These are phyloP conservation scores for Drosophila watanabei DNA, from an alignment of 1,140 invertebrate species.

Conservation along the genomic window DNA sequence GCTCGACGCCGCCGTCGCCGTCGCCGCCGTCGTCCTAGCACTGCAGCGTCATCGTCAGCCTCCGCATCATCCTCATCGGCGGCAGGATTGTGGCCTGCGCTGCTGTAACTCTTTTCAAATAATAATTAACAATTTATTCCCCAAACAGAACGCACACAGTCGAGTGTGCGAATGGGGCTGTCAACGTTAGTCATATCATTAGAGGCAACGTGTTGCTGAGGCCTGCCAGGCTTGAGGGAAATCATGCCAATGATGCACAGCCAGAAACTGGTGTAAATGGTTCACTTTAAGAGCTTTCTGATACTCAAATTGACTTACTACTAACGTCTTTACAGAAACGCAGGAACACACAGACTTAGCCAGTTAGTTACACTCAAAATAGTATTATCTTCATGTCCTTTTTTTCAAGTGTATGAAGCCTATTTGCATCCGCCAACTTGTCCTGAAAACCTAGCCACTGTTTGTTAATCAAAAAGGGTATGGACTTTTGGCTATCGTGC, in stretches of 20 bases:
- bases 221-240: slow-evolving; percentile 66
- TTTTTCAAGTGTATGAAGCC: neutral
- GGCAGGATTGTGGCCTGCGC: slow-evolving; percentile 47
- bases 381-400: neutral
- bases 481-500: neutral
- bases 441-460: neutral
- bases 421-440: neutral
- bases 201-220: slow-evolving; percentile 82
- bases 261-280: neutral
- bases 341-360: too few species aligned
- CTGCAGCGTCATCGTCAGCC: slow-evolving; percentile 29
- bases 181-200: slow-evolving; percentile 83
- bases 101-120: slow-evolving; percentile 84
- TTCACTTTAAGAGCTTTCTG: neutral
- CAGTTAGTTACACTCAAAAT: neutral
- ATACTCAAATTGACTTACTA: neutral
- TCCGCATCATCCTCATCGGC: slow-evolving; percentile 44
- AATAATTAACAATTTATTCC: slow-evolving; percentile 85
- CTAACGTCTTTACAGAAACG: neutral
- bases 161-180: slow-evolving; percentile 69
- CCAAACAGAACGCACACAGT: slow-evolving; percentile 66
- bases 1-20: slow-evolving; percentile 42
- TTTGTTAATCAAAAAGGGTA: slow-evolving; percentile 3
- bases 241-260: slow-evolving; percentile 67
- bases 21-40: neutral